These are phyloP conservation scores for Promerops cafer DNA, from an alignment of 2,113 vertebrate genomes.

Conservation along the genomic window DNA sequence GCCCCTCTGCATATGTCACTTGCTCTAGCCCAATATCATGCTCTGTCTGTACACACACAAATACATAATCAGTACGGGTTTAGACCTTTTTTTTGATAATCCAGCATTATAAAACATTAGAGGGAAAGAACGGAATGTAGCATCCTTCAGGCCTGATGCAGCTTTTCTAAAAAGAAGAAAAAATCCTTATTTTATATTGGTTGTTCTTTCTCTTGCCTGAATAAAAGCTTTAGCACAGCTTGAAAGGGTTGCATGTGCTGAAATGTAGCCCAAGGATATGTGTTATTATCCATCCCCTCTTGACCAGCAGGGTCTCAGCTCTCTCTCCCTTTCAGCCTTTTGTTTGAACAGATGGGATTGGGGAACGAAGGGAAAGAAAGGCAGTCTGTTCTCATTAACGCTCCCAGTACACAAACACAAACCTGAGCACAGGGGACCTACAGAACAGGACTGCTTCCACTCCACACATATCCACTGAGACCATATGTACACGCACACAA, in stretches of 20 bases:
- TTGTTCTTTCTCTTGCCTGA: constrained; percentile 72
- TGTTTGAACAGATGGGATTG: constrained; percentile 84
- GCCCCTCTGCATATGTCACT: constrained; percentile 42
- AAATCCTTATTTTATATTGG: constrained; percentile 50
- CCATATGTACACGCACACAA: constrained; percentile 59
- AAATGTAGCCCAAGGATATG: constrained; percentile 82
- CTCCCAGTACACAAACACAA: constrained; percentile 77
- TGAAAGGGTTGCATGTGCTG: constrained; percentile 79
- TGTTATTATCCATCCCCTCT: constrained; percentile 81
- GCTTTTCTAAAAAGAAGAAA: constrained; percentile 16
- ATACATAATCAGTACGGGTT: background rate
- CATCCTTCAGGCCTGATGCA: constrained; percentile 54
- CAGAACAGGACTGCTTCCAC: constrained; percentile 63
- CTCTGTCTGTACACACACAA: background rate
- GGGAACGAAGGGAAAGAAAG: constrained; percentile 73
- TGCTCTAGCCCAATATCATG: background rate
- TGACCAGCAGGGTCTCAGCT: constrained; percentile 81
- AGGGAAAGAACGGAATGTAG: constrained; percentile 10
- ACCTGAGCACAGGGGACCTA: constrained; percentile 73
- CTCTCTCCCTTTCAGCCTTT: constrained; percentile 79
- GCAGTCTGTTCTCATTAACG: constrained; percentile 82
- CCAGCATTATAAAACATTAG: background rate
- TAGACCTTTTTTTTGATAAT: background rate
- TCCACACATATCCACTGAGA: constrained; percentile 56
- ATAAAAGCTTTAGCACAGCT: constrained; percentile 71